Evolutionary conservation across 2,113 vertebrate species (phyloP).

Genomic region (Corapipo altera): DNA sequence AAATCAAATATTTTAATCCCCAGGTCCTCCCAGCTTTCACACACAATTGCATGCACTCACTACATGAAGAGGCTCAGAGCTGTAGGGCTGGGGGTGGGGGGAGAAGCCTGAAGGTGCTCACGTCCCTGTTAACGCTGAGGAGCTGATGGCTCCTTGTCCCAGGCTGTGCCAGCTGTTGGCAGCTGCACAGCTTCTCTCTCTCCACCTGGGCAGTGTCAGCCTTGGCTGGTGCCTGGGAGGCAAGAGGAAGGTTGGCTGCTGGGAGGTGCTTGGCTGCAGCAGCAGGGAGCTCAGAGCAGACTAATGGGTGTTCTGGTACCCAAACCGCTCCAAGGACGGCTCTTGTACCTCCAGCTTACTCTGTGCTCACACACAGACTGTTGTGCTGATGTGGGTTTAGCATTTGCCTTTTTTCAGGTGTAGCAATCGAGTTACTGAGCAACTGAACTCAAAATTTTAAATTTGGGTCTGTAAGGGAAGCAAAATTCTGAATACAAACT

Average conservation of each 20-base stretch:
- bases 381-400: not conserved
- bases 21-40: not conserved
- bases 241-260: not conserved
- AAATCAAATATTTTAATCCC: conserved; percentile 9
- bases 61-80: not conserved
- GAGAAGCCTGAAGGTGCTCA: not conserved
- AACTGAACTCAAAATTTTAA: not conserved
- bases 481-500: not conserved
- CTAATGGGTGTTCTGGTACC: not conserved
- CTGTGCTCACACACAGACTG: not conserved
- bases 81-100: not conserved
- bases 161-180: not conserved
- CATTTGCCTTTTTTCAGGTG: not conserved
- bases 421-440: not conserved
- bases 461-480: not conserved
- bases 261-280: not conserved
- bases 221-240: not conserved
- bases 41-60: not conserved
- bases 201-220: not conserved
- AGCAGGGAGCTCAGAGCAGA: not conserved
- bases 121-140: accelerated
- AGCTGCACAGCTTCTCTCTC: not conserved
- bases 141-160: not conserved
- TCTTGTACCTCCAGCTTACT: not conserved
- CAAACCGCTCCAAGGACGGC: not conserved